A percentile compares a stretch with the other conserved stretches of the same genome.
Conservation (phyloP, 1,140 invertebrate genomes). For the Oryctes rhinoceros region DNA sequence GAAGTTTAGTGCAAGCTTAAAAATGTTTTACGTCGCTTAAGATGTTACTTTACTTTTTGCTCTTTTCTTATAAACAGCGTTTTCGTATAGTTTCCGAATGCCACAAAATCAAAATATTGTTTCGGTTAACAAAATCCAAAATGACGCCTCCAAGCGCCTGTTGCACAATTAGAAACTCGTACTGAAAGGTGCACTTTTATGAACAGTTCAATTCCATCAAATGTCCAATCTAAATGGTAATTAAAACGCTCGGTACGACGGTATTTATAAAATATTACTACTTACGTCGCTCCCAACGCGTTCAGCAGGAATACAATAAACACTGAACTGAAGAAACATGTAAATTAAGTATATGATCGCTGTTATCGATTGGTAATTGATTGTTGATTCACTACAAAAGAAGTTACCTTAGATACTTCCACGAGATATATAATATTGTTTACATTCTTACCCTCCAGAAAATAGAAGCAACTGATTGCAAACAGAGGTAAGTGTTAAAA, state of each 20-base stretch:
- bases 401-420: not conserved
- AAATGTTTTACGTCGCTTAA: no score
- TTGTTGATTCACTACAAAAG: not conserved
- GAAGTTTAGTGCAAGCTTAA: no score
- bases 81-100: no score
- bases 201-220: no score
- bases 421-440: not conserved
- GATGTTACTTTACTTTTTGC: no score
- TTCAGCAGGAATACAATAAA: not conserved
- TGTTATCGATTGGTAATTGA: not conserved
- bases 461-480: not conserved
- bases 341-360: not conserved
- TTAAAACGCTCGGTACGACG: not conserved
- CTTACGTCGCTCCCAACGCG: not conserved
- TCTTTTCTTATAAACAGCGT: no score
- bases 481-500: not conserved
- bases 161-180: no score
- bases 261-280: not conserved
- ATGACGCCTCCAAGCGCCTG: no score
- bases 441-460: not conserved
- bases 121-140: no score
- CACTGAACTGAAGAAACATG: not conserved
- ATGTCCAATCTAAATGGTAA: no score
- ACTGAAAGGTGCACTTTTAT: no score
- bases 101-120: no score